phyloP scores from a whole-genome alignment of 2,113 vertebrate species.

The Phycodurus eques region DNA sequence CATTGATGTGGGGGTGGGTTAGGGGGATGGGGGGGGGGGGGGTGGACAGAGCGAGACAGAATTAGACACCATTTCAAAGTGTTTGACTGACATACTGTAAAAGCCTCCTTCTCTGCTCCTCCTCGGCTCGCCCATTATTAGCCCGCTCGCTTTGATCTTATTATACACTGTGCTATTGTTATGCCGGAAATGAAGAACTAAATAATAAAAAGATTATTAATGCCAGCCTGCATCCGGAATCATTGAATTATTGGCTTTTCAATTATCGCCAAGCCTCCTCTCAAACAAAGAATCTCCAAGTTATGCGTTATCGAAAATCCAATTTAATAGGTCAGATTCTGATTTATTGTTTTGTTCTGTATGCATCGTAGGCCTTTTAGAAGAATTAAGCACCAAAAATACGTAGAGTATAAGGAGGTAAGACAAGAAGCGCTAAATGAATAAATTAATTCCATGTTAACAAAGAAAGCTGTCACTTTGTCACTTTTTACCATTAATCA shows the following conservation, averaged over 20 bases:
- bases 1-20: slow-evolving; percentile 58
- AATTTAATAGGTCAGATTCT: slow-evolving; percentile 78
- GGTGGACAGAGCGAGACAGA: slow-evolving; percentile 55
- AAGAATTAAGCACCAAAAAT: slow-evolving; percentile 62
- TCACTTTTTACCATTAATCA: slow-evolving; percentile 55
- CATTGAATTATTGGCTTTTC: slow-evolving; percentile 75
- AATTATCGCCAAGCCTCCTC: slow-evolving; percentile 71
- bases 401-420: slow-evolving; percentile 53
- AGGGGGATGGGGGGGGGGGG: no score
- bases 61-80: slow-evolving; percentile 70
- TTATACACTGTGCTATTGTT: slow-evolving; percentile 73
- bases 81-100: slow-evolving; percentile 69
- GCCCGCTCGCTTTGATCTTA: slow-evolving; percentile 73
- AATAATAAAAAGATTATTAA: slow-evolving; percentile 78
- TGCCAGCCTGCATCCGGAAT: slow-evolving; percentile 65
- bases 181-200: slow-evolving; percentile 67
- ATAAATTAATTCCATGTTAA: slow-evolving; percentile 69
- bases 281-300: slow-evolving; percentile 78
- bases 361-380: slow-evolving; percentile 72
- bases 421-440: slow-evolving; percentile 47
- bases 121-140: slow-evolving; percentile 70
- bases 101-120: slow-evolving; percentile 31
- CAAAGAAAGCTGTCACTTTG: slow-evolving; percentile 56
- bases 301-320: slow-evolving; percentile 76
- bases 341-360: slow-evolving; percentile 73